Percentiles rank a stretch among this genome's conserved stretches.
Conservation (phyloP, 2,888 invertebrate genomes). For the Stramonita haemastoma region DNA sequence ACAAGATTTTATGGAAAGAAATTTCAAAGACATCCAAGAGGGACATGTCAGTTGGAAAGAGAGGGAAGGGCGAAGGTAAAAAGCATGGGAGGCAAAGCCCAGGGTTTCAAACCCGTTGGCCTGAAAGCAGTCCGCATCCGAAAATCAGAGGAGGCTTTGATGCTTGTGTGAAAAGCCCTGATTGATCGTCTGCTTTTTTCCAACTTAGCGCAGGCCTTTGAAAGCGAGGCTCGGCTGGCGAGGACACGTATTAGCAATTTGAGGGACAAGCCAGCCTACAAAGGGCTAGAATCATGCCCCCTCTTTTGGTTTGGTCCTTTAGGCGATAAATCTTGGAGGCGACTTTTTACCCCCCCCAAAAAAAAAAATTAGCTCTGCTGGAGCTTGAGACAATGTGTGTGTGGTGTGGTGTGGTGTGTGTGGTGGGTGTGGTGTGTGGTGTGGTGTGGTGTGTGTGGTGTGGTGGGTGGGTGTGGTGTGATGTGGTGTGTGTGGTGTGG, state of each 20-base stretch:
- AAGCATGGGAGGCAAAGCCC: no score
- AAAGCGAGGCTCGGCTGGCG: neutral
- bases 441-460: no score
- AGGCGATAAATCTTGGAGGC: no score
- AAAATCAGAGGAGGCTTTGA: neutral
- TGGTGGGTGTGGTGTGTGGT: no score
- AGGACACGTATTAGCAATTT: slow-evolving; percentile 22
- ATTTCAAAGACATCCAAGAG: no score
- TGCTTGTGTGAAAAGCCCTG: neutral
- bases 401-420: no score
- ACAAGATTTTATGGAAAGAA: no score
- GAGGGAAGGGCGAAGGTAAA: neutral
- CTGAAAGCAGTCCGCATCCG: slow-evolving; percentile 2
- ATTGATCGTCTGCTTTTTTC: neutral
- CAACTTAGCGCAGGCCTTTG: neutral
- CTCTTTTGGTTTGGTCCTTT: no score
- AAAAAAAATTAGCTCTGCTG: no score
- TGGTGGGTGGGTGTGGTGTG: neutral
- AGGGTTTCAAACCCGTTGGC: neutral
- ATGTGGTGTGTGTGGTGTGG: no score
- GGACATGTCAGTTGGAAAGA: no score
- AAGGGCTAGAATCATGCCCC: neutral
- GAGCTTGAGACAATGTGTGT: no score
- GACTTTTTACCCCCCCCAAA: neutral
- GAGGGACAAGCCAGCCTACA: neutral